A percentile compares a stretch with the other conserved stretches of the same genome.
Evolutionary conservation across 1,140 invertebrate species (phyloP).

Genomic region (Neodiprion lecontei): DNA sequence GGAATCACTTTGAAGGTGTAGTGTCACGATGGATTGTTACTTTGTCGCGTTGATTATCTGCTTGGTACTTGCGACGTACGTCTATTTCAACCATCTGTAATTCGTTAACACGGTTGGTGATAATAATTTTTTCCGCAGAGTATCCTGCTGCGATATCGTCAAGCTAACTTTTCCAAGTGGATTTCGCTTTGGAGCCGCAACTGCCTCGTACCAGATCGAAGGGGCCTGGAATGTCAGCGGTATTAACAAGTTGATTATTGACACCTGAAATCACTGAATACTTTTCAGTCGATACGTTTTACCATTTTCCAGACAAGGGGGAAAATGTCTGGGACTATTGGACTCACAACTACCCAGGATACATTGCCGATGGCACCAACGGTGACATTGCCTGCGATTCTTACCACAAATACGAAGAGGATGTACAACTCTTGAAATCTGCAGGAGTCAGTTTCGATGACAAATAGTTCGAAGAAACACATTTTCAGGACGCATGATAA

Average conservation of each 20-base stretch:
- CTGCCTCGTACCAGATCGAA: slow-evolving; percentile 54
- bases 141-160: not conserved
- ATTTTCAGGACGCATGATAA: slow-evolving; percentile 29
- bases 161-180: slow-evolving; percentile 33
- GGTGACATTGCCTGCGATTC: slow-evolving; percentile 67
- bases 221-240: slow-evolving; percentile 52
- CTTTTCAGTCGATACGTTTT: too few relatives aligned
- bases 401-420: slow-evolving; percentile 66
- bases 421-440: slow-evolving; percentile 60
- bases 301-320: slow-evolving; percentile 45
- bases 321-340: slow-evolving; percentile 69
- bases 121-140: not conserved
- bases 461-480: not conserved
- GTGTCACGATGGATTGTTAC: not conserved
- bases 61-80: not conserved
- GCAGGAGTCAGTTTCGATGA: slow-evolving; percentile 58
- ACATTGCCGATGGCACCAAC: slow-evolving; percentile 60
- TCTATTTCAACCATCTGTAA: not conserved
- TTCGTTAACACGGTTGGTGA: not conserved
- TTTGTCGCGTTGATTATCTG: not conserved
- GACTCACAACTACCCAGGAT: slow-evolving; percentile 61
- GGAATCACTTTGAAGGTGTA: not conserved
- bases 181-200: slow-evolving; percentile 50
- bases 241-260: slow-evolving; percentile 9
- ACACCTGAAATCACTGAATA: too few relatives aligned